Evolutionary conservation across 2,888 invertebrate species (phyloP).

Genomic region (Microchrysa polita): DNA sequence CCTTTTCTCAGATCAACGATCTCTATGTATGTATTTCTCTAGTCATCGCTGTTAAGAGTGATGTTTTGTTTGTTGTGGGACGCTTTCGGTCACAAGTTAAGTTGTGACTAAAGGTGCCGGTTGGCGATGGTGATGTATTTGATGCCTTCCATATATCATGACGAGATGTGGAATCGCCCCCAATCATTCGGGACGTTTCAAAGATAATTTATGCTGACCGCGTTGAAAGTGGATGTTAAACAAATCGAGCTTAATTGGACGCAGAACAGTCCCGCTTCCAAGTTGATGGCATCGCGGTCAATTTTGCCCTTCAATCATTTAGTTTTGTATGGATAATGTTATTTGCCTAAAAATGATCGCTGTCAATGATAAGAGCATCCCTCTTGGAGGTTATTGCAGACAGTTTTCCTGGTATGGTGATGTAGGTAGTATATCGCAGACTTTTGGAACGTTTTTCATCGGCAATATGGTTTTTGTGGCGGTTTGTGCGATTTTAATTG

Average conservation of each 20-base stretch:
- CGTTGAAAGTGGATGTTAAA: conserved; percentile 45
- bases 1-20: conserved; percentile 29
- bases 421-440: conserved; percentile 9
- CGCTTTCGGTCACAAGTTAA: not conserved
- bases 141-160: conserved; percentile 38
- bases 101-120: not conserved
- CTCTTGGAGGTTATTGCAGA: not conserved
- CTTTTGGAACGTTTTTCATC: not conserved
- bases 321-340: conserved; percentile 37
- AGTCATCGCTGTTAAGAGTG: not conserved
- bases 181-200: conserved; percentile 41
- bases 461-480: conserved; percentile 16
- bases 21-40: conserved; percentile 13
- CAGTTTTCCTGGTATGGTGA: not conserved
- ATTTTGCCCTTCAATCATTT: conserved; percentile 19
- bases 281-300: conserved; percentile 35
- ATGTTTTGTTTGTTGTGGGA: not conserved
- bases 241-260: conserved; percentile 47
- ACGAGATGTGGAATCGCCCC: conserved; percentile 42
- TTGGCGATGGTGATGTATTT: conserved; percentile 38
- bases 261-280: conserved; percentile 36
- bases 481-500: conserved; percentile 2
- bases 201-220: conserved; percentile 49
- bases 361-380: conserved; percentile 43
- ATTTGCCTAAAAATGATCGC: conserved; percentile 47